Percentiles rank a stretch among this genome's conserved stretches.
Conservation (phyloP, 2,888 invertebrate species). For the Aleiodes leptofemur region DNA sequence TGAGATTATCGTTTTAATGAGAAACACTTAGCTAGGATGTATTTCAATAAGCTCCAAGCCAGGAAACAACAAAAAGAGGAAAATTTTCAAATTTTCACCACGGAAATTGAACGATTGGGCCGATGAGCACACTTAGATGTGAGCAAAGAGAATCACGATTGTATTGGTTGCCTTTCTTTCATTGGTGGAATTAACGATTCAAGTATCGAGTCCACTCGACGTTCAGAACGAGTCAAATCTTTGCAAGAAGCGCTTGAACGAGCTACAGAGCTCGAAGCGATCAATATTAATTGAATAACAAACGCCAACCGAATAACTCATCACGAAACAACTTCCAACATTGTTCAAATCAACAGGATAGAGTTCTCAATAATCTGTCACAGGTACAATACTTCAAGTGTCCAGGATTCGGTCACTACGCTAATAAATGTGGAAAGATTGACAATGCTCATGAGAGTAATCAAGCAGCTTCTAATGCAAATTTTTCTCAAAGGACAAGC, state of each 20-base stretch:
- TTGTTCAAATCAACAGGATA: constrained; percentile 4
- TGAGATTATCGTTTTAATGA: neutral
- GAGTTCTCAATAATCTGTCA: neutral
- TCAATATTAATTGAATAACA: neutral
- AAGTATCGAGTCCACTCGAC: neutral
- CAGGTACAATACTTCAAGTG: neutral
- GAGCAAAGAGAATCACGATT: neutral
- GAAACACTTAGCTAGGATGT: neutral
- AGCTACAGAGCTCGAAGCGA: constrained; percentile 1
- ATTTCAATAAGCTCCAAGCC: too few relatives aligned
- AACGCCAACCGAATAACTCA: neutral
- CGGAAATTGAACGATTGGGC: neutral
- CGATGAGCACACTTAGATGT: neutral
- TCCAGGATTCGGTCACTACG: neutral
- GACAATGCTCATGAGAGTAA: neutral
- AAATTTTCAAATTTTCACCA: neutral
- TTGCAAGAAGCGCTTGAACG: neutral
- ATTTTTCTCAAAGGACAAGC: neutral
- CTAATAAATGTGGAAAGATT: neutral
- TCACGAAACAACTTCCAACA: neutral
- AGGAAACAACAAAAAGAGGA: too few relatives aligned
- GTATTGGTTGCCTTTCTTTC: constrained; percentile 1
- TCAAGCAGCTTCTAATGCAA: neutral
- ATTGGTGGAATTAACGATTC: neutral
- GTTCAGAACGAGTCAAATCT: neutral